Evolutionary conservation across 2,797 vertebrate species (phyloP), one percentile per base, ranked within the genome.

Genomic region (Acanthiza pusilla): DNA sequence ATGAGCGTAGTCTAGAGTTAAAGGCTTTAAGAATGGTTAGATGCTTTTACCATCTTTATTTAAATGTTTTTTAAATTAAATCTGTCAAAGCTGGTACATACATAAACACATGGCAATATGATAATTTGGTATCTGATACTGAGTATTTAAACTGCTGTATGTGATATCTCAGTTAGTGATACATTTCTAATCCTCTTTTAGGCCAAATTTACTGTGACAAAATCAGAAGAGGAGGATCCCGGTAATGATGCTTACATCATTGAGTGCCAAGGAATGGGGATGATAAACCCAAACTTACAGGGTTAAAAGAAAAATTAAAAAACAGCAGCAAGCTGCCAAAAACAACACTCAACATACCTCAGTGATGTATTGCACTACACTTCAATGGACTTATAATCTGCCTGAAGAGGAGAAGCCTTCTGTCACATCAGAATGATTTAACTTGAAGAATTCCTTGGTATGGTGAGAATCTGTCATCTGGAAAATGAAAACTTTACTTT

Each of bases 121-220:
- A 25, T 67, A 42, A 77, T 32, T 70, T 1, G 47, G 23, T 10
- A 58, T 78, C 16, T 68, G 32, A 43, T 88, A 54, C 0, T 47
- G 55, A 89, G 22, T 55, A 71, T 43, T 81, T 91, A 48, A 78
- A 65, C 29, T 60, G 36, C 19, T 1, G 4, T 70, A 22, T 73
- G 26, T 74, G 71, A 12, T 62, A 61, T 42, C 9, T 80, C 70
- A 32, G 62, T 78, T 51, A 78, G 29, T 45, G 23, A 60, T 78
- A 7, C 47, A 55, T 88, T 88, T 87, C n/a, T 84, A 45, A 92
- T 82, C 40, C n/a, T 93, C 9, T 73, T 98, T 63, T 97, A 99
- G 99, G 99, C 99, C 20, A 99, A 98, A 95, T 99, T 99, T 97
- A 98, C 98, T 5, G 98, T 99, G 91, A 98, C 97, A 57, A 99